These are phyloP conservation scores for Tinamus guttatus DNA, from an alignment of 2,113 vertebrate species.

Conservation along the genomic window DNA sequence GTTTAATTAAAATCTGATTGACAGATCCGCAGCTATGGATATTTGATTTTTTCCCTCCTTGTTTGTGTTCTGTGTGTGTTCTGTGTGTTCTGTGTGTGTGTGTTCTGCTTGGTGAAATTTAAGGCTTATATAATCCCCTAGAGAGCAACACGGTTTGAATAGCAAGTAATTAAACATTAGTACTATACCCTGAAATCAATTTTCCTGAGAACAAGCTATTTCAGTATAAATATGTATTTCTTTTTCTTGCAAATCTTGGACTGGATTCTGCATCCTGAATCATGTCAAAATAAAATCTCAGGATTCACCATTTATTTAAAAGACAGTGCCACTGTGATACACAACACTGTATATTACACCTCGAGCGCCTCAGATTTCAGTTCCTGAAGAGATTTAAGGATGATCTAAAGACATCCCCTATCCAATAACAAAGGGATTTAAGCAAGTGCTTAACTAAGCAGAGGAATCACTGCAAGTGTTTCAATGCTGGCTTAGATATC, in stretches of 20 bases:
- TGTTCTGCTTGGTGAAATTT: conserved; percentile 30
- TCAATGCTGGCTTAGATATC: neutral
- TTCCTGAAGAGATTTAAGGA: neutral
- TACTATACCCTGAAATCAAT: neutral
- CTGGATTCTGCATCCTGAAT: neutral
- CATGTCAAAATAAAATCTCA: neutral
- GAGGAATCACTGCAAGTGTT: neutral
- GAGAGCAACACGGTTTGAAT: conserved; percentile 9
- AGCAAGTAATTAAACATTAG: conserved; percentile 59
- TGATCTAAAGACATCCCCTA: neutral
- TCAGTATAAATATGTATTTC: neutral
- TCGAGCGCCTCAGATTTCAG: neutral
- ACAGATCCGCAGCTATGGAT: neutral
- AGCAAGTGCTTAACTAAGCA: neutral
- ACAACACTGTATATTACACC: neutral
- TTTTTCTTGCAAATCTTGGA: neutral
- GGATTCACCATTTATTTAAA: neutral
- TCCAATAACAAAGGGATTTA: conserved; percentile 9
- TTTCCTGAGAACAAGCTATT: neutral
- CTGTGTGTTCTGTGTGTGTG: too few relatives aligned
- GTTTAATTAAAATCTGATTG: conserved; percentile 10
- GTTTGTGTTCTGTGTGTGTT: too few relatives aligned
- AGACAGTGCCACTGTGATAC: neutral
- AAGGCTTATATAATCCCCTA: neutral
- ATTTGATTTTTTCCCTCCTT: neutral